phyloP scores from a whole-genome alignment of 2,797 vertebrate species.

The Aphelocoma californica region DNA sequence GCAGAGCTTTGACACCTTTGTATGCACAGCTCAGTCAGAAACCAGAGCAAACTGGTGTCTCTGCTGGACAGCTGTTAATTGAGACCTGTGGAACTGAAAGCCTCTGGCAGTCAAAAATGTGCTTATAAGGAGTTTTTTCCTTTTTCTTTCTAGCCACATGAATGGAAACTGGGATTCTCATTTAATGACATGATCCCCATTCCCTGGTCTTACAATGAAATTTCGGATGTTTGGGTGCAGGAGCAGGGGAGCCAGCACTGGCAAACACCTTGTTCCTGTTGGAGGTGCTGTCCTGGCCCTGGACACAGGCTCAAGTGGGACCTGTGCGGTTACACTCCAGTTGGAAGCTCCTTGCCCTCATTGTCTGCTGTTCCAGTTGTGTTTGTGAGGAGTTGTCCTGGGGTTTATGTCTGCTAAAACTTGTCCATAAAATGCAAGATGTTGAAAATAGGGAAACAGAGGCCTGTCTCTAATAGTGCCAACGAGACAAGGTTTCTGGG shows the following conservation, averaged over 20 bases:
- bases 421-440: background rate
- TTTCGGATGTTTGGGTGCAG: accelerated
- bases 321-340: background rate
- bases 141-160: background rate
- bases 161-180: background rate
- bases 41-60: background rate
- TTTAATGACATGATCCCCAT: background rate
- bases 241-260: background rate
- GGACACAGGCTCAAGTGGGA: background rate
- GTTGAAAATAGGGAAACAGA: background rate
- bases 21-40: background rate
- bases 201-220: background rate
- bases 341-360: accelerated
- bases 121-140: background rate
- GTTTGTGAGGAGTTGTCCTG: background rate
- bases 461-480: background rate
- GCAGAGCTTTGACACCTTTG: background rate
- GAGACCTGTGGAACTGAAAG: background rate
- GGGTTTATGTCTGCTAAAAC: background rate
- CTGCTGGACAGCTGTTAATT: background rate
- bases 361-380: background rate
- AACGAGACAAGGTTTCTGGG: background rate
- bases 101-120: background rate
- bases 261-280: background rate
- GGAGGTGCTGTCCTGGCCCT: background rate